Base-by-base conservation (phyloP, 1,140 invertebrate genomes). In the Drosophila ironensis region DNA sequence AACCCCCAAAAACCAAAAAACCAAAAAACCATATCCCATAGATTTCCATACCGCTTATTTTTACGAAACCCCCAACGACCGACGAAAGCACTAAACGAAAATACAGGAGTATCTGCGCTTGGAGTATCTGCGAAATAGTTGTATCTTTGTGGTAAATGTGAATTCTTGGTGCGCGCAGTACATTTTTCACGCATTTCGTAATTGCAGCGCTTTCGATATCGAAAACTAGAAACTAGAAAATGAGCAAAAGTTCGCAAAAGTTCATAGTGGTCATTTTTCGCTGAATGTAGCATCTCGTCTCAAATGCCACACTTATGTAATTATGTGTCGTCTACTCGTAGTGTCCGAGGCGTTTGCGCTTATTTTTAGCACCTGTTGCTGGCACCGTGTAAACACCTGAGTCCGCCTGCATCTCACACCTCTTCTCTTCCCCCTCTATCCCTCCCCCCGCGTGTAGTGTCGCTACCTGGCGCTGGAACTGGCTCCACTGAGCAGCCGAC, bases 391-490 rank as follows among this genome's bases (percentile, higher is more conserved):
- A 76, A 56, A 68, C 41, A 51, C 48, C 70, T 80, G 25, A 60
- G 42, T 59, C 14, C 22, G n/a, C 11, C 37, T 56, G 22, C 33
- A 4, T 50, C 28, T 48, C 19, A 57, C 25, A 28, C 24, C 14
- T 22, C 41, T 27, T 33, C 28, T 46, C n/a, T 28, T 2, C 4
- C 0, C 14, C 17, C 6, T 20, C 7, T 33, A 33, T 12, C 8
- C 27, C 19, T 7, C 3, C 22, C 9, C 60, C n/a, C n/a, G n/a
- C n/a, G n/a, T 66, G 14, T 28, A 90, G 88, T 90, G 87, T 89
- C 88, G 74, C 75, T 89, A 66, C 88, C 88, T 69, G 88, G 88
- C 47, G 76, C 88, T 76, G 84, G 84, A 73, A 73, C 74, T 60
- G 71, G 63, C 45, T 45, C 67, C 50, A 84, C 54, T 44, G 84